These are phyloP conservation scores for Calliphora vomitoria DNA, from an alignment of 2,888 invertebrate species.

Conservation along the genomic window DNA sequence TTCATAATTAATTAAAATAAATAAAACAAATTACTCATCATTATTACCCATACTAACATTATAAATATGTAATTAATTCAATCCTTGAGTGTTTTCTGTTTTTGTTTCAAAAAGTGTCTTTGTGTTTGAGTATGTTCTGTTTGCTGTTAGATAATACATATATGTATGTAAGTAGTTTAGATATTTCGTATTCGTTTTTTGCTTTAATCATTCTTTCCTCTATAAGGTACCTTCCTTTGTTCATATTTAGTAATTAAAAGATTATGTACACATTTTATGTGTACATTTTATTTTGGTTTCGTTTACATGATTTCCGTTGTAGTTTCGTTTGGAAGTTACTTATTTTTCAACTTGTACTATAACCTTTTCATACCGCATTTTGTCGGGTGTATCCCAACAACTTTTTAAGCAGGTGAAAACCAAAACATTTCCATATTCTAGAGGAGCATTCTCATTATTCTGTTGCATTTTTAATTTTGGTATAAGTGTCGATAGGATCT, in stretches of 20 bases:
- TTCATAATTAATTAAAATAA: slow-evolving; percentile 34
- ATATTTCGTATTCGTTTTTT: slow-evolving; percentile 32
- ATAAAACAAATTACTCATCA: slow-evolving; percentile 40
- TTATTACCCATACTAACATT: slow-evolving; percentile 35
- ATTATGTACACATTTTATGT: slow-evolving; percentile 30
- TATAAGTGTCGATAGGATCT: slow-evolving; percentile 92
- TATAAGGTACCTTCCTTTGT: slow-evolving; percentile 40
- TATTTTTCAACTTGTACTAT: slow-evolving; percentile 90
- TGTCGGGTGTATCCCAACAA: slow-evolving; percentile 92
- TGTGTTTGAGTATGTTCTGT: slow-evolving; percentile 30
- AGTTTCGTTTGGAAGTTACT: slow-evolving; percentile 31
- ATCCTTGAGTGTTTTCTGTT: slow-evolving; percentile 65
- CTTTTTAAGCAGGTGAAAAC: slow-evolving; percentile 93
- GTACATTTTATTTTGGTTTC: slow-evolving; percentile 30
- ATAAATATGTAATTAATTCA: slow-evolving; percentile 45
- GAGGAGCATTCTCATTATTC: slow-evolving; percentile 85
- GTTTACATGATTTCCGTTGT: slow-evolving; percentile 15
- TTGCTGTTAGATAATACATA: slow-evolving; percentile 24
- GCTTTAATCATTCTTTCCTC: slow-evolving; percentile 28
- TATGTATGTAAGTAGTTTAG: slow-evolving; percentile 6
- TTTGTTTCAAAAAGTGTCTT: slow-evolving; percentile 32
- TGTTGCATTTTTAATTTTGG: slow-evolving; percentile 88
- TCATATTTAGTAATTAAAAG: background rate
- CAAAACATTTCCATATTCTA: slow-evolving; percentile 95
- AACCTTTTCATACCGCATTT: slow-evolving; percentile 89